Evolutionary conservation across 2,113 vertebrate species (phyloP), one percentile per base, ranked within the genome.

Genomic region (Tetrax tetrax): DNA sequence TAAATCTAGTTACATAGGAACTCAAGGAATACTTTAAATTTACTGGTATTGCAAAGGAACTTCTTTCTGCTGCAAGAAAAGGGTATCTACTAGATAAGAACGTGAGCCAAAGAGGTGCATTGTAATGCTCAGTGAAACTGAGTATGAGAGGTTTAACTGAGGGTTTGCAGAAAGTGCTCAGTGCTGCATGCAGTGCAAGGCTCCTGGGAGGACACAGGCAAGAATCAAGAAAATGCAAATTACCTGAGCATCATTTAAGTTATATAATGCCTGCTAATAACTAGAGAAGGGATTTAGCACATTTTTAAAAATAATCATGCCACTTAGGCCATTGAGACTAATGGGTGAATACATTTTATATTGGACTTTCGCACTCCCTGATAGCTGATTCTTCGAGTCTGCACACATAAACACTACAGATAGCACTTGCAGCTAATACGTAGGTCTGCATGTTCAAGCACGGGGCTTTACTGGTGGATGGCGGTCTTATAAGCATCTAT

Each of bases 101-200:
- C 51, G 47, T 14, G 22, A 18, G 29, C 57, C 1, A 1, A 59
- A 86, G 63, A 59, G 18, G 2, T 41, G 38, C 21, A 4, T 12
- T 9, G 4, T 20, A 29, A 29, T 4, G 5, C 57, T 45, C 24
- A 9, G 43, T 43, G 82, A 65, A 66, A 66, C 3, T 23, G 37
- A 69, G 38, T 9, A 20, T 0, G 0, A 68, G 51, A 37, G 8
- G 3, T 56, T 43, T 83, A 54, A 7, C 50, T 35, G 59, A 12
- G 35, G n/a, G 13, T n/a, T 53, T 70, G 59, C 20, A 77, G 70
- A 28, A 61, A 22, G 9, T 5, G 21, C 41, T 43, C 3, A 1
- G 47, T 22, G 29, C n/a, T 22, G 53, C 35, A 2, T 10, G 19
- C 59, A 63, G 48, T 15, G 4, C 50, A 25, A 47, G 15, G 66